phyloP scores from a whole-genome alignment of 2,113 vertebrate genomes.

The Paralichthys olivaceus region DNA sequence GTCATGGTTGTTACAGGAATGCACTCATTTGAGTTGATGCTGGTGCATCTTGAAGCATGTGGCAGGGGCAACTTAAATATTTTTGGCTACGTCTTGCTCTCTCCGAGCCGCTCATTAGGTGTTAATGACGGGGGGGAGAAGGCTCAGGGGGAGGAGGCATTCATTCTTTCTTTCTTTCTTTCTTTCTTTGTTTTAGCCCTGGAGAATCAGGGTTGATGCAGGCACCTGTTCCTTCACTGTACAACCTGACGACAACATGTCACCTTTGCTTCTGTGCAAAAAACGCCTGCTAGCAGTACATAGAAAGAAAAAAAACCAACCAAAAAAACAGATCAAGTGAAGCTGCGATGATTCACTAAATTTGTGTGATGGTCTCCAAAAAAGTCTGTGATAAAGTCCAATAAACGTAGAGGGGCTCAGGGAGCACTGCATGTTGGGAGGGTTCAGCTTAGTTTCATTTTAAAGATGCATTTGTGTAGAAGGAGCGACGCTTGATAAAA shows the following conservation, averaged over 20 bases:
- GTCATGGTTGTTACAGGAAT: neutral
- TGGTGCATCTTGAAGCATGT: neutral
- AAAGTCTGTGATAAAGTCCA: neutral
- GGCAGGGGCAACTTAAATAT: neutral
- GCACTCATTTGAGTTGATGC: conserved; percentile 3
- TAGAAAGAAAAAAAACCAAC: too few relatives aligned
- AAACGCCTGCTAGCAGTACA: neutral
- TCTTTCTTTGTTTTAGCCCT: conserved; percentile 8
- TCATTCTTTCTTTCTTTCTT: conserved; percentile 1
- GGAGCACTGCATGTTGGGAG: neutral
- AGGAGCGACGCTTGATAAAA: neutral
- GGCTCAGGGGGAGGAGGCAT: neutral
- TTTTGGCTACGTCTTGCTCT: neutral
- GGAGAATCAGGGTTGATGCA: conserved; percentile 35
- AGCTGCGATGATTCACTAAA: neutral
- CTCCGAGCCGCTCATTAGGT: conserved; percentile 6
- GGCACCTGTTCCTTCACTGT: conserved; percentile 1
- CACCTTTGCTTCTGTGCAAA: conserved; percentile 23
- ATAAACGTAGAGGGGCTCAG: neutral
- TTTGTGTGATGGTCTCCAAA: neutral
- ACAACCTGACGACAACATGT: neutral
- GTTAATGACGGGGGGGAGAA: neutral
- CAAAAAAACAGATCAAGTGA: neutral
- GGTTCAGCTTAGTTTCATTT: neutral
- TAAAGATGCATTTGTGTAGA: neutral